phyloP scores from a whole-genome alignment of 1,140 invertebrate genomes.

The Trichogramma pretiosum region DNA sequence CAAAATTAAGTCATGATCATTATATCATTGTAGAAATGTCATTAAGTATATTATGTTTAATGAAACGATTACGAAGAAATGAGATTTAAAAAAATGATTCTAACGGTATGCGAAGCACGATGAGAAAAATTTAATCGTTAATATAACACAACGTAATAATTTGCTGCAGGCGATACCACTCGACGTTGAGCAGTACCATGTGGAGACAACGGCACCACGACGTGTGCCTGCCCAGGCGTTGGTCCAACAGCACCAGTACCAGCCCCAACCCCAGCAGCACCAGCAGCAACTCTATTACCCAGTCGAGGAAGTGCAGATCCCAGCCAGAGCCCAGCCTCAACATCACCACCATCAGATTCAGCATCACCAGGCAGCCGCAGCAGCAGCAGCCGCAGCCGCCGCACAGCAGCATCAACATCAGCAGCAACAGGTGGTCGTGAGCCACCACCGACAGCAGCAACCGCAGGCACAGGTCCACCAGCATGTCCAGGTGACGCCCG shows the following conservation, averaged over 20 bases:
- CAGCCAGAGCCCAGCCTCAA: not conserved
- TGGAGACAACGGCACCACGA: conserved; percentile 34
- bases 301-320: not conserved
- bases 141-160: too few species aligned
- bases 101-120: too few species aligned
- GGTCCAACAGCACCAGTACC: not conserved
- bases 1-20: too few species aligned
- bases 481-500: not conserved
- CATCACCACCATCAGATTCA: too few species aligned
- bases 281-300: conserved; percentile 7
- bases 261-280: not conserved
- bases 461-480: not conserved
- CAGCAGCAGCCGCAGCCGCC: not conserved
- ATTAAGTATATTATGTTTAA: too few species aligned
- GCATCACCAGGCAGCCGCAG: not conserved
- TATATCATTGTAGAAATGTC: too few species aligned
- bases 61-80: too few species aligned
- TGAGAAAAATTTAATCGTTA: too few species aligned
- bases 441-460: not conserved
- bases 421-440: not conserved
- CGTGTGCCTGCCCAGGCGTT: not conserved
- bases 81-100: too few species aligned
- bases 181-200: conserved; percentile 37
- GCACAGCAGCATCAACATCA: too few species aligned
- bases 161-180: conserved; percentile 8